Conservation (phyloP, 2,113 vertebrate species). For the Embiotoca jacksoni region DNA sequence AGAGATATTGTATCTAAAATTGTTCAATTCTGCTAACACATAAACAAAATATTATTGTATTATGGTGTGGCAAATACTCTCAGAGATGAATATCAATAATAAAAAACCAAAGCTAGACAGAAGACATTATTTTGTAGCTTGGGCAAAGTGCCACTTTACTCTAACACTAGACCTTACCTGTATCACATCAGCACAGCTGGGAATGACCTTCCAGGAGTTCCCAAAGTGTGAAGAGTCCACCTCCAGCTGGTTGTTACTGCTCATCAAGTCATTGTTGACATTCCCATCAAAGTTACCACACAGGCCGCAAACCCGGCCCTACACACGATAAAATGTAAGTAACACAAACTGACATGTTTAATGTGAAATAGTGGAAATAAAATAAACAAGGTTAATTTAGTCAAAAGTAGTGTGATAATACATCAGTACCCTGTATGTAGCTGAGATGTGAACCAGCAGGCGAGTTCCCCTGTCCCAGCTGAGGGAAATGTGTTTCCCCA, state of each 20-base stretch:
- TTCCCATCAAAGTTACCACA: slow-evolving; percentile 97
- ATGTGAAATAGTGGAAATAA: not conserved
- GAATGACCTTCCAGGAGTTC: slow-evolving; percentile 95
- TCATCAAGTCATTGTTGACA: slow-evolving; percentile 94
- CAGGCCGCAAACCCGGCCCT: slow-evolving; percentile 94
- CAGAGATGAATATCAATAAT: no score
- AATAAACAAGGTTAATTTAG: not conserved
- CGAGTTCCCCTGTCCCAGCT: slow-evolving; percentile 91
- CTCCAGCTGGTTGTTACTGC: slow-evolving; percentile 94
- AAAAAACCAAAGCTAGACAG: not conserved
- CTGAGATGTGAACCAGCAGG: slow-evolving; percentile 89
- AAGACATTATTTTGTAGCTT: not conserved
- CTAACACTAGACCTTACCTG: slow-evolving; percentile 78
- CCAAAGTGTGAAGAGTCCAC: slow-evolving; percentile 91
- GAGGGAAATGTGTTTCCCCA: slow-evolving; percentile 89
- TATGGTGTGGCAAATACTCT: no score
- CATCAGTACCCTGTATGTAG: slow-evolving; percentile 85
- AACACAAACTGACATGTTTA: not conserved
- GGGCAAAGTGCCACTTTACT: not conserved
- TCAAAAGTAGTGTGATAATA: not conserved
- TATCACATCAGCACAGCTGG: slow-evolving; percentile 90
- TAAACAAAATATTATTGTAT: no score
- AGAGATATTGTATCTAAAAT: no score
- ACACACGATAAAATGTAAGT: not conserved
- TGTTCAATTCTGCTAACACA: no score